Evolutionary conservation across 2,113 vertebrate genomes (phyloP), one percentile per base, ranked within the genome.

Genomic region (Syrrhaptes paradoxus): DNA sequence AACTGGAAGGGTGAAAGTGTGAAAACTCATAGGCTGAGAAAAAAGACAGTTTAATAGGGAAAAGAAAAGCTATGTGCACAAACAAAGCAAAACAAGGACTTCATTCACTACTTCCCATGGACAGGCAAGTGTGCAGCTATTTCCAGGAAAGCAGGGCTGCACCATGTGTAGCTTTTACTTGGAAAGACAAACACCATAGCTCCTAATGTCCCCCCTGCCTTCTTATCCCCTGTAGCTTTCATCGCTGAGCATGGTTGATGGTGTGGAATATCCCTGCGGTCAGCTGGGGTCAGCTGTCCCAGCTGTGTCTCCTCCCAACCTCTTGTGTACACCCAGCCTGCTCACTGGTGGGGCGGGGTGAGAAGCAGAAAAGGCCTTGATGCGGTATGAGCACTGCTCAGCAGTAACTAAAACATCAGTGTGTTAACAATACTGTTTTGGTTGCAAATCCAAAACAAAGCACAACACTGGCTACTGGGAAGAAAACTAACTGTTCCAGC

Each of bases 331-430:
- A 16, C 16, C 3, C 24, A 36, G 7, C 11, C 45, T 45, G 1
- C 16, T 59, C 0, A 0, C 31, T 57, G 20, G 5, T 51, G 17
- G 36, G 10, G n/a, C 21, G 11, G 13, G 2, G 26, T 89, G 61
- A 62, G 34, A 5, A 89, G 43, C 19, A 73, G 34, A n/a, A 79
- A 57, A 15, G 17, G 0, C 49, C 14, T 29, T 9, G 9, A 2
- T 6, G 0, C 34, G 36, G 8, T 32, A 26, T 2, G 28, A 85
- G 16, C 7, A 3, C 32, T 57, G n/a, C 62, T 62, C 34, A 49
- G 24, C 36, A 58, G 2, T 20, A 45, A 25, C 10, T 10, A 29
- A 81, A 85, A 29, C n/a, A 36, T 49, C 9, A 2, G 7, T 12
- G 9, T 9, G 6, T 41, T 59, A 62, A 43, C 63, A 51, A 10